Evolutionary conservation across 1,140 invertebrate genomes (phyloP).

Genomic region (Magallana angulata): DNA sequence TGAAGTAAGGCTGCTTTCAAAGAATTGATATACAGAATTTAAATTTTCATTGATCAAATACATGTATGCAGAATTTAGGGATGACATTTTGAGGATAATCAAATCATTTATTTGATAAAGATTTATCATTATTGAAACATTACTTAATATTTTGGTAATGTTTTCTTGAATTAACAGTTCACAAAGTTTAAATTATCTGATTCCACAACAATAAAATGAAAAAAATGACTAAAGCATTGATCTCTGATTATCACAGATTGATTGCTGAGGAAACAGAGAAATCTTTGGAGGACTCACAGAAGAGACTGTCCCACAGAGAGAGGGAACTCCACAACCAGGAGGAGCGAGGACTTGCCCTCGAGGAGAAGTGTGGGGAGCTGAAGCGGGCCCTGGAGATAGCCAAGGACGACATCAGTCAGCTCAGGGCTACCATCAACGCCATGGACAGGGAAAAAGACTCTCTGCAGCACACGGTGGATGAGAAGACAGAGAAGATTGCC

Average conservation of each 20-base stretch:
- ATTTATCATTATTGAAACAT: too few relatives aligned
- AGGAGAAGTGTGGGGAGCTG: conserved; percentile 70
- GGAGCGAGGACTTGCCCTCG: conserved; percentile 67
- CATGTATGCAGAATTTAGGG: too few relatives aligned
- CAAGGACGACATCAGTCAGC: conserved; percentile 73
- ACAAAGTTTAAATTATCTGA: too few relatives aligned
- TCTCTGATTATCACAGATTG: conserved; percentile 61
- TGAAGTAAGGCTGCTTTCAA: conserved; percentile 71
- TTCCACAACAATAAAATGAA: too few relatives aligned
- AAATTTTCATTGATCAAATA: too few relatives aligned
- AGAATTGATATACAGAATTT: too few relatives aligned
- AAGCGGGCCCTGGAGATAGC: conserved; percentile 58
- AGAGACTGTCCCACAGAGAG: conserved; percentile 70
- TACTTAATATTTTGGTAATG: too few relatives aligned
- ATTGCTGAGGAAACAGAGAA: conserved; percentile 77
- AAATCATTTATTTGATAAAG: too few relatives aligned
- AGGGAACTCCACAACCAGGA: conserved; percentile 70
- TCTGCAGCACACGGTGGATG: conserved; percentile 77
- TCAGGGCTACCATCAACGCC: conserved; percentile 71
- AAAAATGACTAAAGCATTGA: too few relatives aligned
- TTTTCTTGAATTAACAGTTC: too few relatives aligned
- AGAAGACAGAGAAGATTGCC: conserved; percentile 76
- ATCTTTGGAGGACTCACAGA: conserved; percentile 72
- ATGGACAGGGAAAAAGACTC: conserved; percentile 78
- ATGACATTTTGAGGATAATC: too few relatives aligned